phyloP scores from a whole-genome alignment of 1,140 invertebrate genomes.

The Aricia agestis region DNA sequence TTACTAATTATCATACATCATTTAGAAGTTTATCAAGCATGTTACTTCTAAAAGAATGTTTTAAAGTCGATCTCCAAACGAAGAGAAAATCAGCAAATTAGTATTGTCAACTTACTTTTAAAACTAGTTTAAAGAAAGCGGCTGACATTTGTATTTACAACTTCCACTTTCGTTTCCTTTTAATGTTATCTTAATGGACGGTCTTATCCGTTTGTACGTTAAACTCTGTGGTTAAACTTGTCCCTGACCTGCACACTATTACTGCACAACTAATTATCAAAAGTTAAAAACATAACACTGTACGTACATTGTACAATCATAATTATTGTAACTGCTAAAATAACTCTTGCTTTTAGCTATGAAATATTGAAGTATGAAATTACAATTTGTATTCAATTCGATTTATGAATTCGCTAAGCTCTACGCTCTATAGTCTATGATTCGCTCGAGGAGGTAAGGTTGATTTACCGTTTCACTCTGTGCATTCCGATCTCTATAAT shows the following conservation, averaged over 20 bases:
- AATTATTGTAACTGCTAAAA: too few relatives aligned
- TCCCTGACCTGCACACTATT: constrained; percentile 33
- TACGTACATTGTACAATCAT: too few relatives aligned
- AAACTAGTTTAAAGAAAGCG: neutral
- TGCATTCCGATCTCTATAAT: constrained; percentile 13
- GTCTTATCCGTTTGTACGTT: constrained; percentile 32
- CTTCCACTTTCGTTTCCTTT: constrained; percentile 27
- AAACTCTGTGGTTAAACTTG: too few relatives aligned
- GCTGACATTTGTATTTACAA: neutral
- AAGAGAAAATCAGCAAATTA: neutral
- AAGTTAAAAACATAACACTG: too few relatives aligned
- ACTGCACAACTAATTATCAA: neutral
- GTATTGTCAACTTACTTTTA: neutral
- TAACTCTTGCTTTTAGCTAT: too few relatives aligned
- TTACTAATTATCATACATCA: too few relatives aligned
- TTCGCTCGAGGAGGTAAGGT: neutral
- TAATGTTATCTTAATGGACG: constrained; percentile 35
- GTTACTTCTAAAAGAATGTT: too few relatives aligned
- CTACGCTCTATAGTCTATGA: constrained; percentile 12
- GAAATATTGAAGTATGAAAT: too few relatives aligned
- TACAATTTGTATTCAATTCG: too few relatives aligned
- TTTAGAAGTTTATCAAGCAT: too few relatives aligned
- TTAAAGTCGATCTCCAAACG: neutral
- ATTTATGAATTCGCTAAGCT: too few relatives aligned
- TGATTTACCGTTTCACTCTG: constrained; percentile 14